Base-by-base conservation (phyloP, 2,888 invertebrate species). In the Nymphalis c-album region DNA sequence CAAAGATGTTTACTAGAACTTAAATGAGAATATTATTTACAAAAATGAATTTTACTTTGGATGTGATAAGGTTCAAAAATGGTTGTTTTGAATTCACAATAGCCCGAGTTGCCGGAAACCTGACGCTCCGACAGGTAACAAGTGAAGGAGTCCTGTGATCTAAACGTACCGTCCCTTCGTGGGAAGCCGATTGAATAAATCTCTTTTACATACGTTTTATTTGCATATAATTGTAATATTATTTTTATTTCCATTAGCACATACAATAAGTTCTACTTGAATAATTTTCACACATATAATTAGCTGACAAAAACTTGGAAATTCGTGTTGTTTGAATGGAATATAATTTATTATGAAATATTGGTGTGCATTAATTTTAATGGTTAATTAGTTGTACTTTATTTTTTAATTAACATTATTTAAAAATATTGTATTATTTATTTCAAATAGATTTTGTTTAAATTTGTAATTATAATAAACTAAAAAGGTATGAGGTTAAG, bases 121-220 rank as follows among this genome's bases (percentile, higher is more conserved):
- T 70, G 73, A 70, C 71, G 69, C 70, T 67, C 64, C 74, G 75
- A 78, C 77, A 77, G 75, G 74, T 73, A 77, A 79, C 76, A 78
- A 78, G 80, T 81, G 77, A 77, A 74, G 78, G 74, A 79, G 73
- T 71, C 71, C 63, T 70, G 59, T 73, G 75, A 77, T 77, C 74
- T 69, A 64, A 70, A 68, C 35, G 22, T 53, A 40, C 57, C 73
- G 75, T 74, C 73, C 71, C 53, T 73, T 70, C 75, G 76, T 76
- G 74, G 76, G 76, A 82, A 80, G 71, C 59, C 55, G 65, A 20
- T 51, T 67, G 70, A 67, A 70, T 71, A 63, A 65, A 31, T 46
- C 26, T 40, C 45, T 35, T 40, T 35, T 35, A 64, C 20, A 61
- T 61, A 57, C 17, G 17, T 51, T 50, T 46, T 64, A 60, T 60